phyloP scores from a whole-genome alignment of 2,888 invertebrate genomes.

The Harmothoe impar region DNA sequence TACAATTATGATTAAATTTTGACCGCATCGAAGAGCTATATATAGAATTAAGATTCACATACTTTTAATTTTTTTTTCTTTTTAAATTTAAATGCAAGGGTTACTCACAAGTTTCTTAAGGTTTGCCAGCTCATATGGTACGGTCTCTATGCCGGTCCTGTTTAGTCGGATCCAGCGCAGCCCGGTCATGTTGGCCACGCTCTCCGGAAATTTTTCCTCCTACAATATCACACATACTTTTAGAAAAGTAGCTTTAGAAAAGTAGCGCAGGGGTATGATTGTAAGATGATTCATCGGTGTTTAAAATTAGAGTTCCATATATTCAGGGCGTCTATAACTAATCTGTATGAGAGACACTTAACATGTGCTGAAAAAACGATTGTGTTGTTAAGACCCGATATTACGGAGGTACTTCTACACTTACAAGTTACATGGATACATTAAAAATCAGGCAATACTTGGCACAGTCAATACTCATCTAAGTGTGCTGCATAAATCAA shows the following conservation, averaged over 20 bases:
- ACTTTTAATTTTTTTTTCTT: background rate
- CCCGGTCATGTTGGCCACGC: constrained; percentile 96
- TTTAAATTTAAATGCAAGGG: background rate
- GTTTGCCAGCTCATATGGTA: constrained; percentile 93
- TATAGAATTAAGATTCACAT: background rate
- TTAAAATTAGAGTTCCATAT: no score
- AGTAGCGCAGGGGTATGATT: background rate
- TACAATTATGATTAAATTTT: background rate
- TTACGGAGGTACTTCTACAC: no score
- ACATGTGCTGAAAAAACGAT: no score
- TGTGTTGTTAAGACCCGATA: no score
- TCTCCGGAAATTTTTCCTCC: constrained; percentile 78
- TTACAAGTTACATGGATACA: no score
- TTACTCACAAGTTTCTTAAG: constrained; percentile 92
- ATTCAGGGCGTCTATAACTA: no score
- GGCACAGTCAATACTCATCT: no score
- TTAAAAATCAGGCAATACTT: no score
- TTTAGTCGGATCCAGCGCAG: constrained; percentile 98
- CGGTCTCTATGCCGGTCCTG: constrained; percentile 91
- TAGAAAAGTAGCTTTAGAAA: background rate
- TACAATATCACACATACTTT: constrained; percentile 54
- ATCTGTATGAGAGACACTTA: no score
- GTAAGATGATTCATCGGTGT: background rate
- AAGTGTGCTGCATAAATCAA: no score
- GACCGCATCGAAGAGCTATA: background rate